A percentile compares a stretch with the other conserved stretches of the same genome.
These are phyloP conservation scores for Onychomys arenicola DNA, from an alignment of 2,797 vertebrate genomes.

Conservation along the genomic window DNA sequence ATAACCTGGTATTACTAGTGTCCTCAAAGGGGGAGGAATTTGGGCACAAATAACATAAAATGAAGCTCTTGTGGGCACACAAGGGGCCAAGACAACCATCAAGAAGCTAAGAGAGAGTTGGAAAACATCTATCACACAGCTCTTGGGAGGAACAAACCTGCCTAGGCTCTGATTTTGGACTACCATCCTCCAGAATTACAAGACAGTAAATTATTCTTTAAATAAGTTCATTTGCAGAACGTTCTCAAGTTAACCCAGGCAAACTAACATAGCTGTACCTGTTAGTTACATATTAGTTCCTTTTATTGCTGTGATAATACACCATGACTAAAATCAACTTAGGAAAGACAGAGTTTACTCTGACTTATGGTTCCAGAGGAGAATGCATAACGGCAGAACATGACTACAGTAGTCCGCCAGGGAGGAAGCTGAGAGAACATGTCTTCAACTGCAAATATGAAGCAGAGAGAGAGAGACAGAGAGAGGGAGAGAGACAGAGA, in stretches of 20 bases:
- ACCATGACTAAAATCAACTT: neutral
- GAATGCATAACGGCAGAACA: neutral
- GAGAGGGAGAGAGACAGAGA: neutral
- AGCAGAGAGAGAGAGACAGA: neutral
- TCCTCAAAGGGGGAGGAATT: neutral
- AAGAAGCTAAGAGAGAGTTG: neutral
- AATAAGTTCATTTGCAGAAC: neutral
- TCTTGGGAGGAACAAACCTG: constrained; percentile 1
- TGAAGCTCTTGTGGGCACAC: neutral
- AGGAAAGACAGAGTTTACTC: neutral
- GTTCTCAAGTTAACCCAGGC: neutral
- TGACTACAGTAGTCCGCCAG: neutral
- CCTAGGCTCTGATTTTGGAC: neutral
- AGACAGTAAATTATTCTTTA: neutral
- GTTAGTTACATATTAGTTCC: neutral
- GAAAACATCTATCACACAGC: neutral
- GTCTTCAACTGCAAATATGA: neutral
- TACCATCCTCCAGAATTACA: neutral
- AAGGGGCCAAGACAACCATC: neutral
- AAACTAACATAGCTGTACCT: neutral
- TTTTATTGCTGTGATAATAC: neutral
- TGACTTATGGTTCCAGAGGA: neutral
- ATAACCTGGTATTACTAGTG: neutral
- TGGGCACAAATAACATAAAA: neutral
- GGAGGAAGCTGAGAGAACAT: neutral